Evolutionary conservation across 2,888 invertebrate species (phyloP), one percentile per base, ranked within the genome.

Genomic region (Mythimna loreyi): DNA sequence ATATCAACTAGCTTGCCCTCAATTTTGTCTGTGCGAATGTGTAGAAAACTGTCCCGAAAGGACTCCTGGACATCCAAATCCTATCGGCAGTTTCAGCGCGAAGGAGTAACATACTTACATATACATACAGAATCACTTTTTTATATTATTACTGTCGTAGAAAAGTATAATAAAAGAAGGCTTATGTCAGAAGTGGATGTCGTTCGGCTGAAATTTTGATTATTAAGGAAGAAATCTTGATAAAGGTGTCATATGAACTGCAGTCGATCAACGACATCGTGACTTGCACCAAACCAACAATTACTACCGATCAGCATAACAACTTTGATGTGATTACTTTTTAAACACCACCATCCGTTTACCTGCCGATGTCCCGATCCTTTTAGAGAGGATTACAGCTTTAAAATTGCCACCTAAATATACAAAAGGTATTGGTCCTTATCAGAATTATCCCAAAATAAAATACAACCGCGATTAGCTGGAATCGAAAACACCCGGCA

Each of bases 361-460:
- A 25, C 16, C 43, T 57, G 30, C 13, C 49, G 40, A 36, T 36
- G 3, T 13, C 11, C 28, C 40, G 23, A 36, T 49, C 47, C 23
- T 63, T 61, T 59, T 21, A 43, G 19, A 72, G 21, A 21, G 25
- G 19, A 45, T 53, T 58, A 55, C 28, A 9, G 19, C 21, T 30
- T 50, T 16, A 68, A 40, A 60, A 76, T 56, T 47, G 1, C 11
- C 30, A 21, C 30, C 40, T 61, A 25, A 61, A 21, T 40, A 52
- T 43, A 23, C 55, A 67, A 75, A 68, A 70, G 45, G 13, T 47
- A 61, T 62, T 58, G 45, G n/a, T 21, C 52, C 67, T 63, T 76
- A 81, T 75, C 76, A 65, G 55, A 71, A 33, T 21, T 64, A 49
- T 70, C 67, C 67, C 57, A 75, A 82, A 84, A 84, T 66, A 80